Percentiles rank a stretch among this genome's conserved stretches.
Conservation (phyloP, 2,888 invertebrate species). For the Phortica magna region DNA sequence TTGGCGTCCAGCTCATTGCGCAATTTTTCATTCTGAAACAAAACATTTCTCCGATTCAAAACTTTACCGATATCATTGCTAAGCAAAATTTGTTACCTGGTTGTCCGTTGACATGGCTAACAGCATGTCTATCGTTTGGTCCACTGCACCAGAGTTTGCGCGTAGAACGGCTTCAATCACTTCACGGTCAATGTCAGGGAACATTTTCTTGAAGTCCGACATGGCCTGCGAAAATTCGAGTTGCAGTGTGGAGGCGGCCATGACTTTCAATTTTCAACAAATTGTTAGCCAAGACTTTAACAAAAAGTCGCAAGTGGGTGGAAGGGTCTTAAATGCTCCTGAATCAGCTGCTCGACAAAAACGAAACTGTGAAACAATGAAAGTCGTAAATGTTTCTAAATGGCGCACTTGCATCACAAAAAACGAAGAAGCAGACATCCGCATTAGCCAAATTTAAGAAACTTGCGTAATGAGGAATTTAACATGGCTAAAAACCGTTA, state of each 20-base stretch:
- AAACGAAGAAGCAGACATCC: too few relatives aligned
- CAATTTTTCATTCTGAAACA: slow-evolving; percentile 83
- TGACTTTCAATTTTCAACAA: slow-evolving; percentile 55
- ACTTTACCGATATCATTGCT: too few relatives aligned
- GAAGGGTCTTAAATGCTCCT: slow-evolving; percentile 20
- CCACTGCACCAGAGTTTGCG: slow-evolving; percentile 92
- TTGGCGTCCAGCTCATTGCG: slow-evolving; percentile 84
- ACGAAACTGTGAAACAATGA: too few relatives aligned
- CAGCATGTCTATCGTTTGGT: slow-evolving; percentile 93
- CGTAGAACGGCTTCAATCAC: slow-evolving; percentile 93
- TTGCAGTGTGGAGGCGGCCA: slow-evolving; percentile 82
- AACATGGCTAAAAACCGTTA: too few relatives aligned
- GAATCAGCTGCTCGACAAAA: slow-evolving; percentile 31
- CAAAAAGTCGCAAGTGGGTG: too few relatives aligned
- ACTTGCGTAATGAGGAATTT: too few relatives aligned
- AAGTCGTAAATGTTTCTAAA: too few relatives aligned
- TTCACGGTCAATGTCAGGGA: slow-evolving; percentile 92
- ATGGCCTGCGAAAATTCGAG: slow-evolving; percentile 92
- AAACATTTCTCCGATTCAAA: not conserved
- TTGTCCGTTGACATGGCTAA: slow-evolving; percentile 92
- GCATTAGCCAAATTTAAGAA: too few relatives aligned
- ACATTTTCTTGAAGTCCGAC: slow-evolving; percentile 95
- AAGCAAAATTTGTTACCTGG: slow-evolving; percentile 75
- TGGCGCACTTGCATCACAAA: too few relatives aligned
- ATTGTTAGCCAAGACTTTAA: not conserved